Percentiles rank a stretch among this genome's conserved stretches.
phyloP scores from a whole-genome alignment of 2,113 vertebrate species.

The Periophthalmodon schlosseri region DNA sequence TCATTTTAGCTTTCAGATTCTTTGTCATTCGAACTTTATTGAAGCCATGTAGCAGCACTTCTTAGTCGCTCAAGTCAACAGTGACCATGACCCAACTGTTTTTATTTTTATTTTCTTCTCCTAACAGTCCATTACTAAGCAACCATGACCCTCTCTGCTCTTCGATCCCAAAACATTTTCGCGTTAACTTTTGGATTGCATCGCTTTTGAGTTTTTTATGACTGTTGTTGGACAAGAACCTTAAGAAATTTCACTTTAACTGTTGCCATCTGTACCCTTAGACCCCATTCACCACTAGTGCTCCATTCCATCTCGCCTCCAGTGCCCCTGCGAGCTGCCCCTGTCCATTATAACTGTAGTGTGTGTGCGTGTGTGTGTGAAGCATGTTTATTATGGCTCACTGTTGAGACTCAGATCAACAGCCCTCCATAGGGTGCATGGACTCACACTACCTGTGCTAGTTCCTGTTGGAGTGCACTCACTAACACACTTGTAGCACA shows the following conservation, averaged over 20 bases:
- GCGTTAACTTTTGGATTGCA: neutral
- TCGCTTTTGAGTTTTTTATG: neutral
- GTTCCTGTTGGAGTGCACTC: conserved; percentile 52
- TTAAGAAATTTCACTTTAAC: neutral
- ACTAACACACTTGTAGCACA: conserved; percentile 55
- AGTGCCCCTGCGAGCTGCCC: neutral
- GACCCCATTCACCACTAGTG: conserved; percentile 11
- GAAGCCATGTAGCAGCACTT: neutral
- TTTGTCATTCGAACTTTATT: neutral
- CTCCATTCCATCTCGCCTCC: neutral
- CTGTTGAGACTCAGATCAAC: conserved; percentile 49
- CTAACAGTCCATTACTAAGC: neutral
- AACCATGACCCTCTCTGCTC: neutral
- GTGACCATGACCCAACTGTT: neutral
- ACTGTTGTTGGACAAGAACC: neutral
- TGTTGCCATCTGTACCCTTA: conserved; percentile 14
- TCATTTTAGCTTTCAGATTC: no score
- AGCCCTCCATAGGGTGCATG: conserved; percentile 47
- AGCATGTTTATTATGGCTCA: conserved; percentile 64
- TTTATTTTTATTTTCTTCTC: neutral
- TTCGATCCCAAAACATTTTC: neutral
- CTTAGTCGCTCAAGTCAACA: neutral
- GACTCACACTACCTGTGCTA: conserved; percentile 38
- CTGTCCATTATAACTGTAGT: conserved; percentile 52
- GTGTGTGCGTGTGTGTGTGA: conserved; percentile 67